Base-by-base conservation (phyloP, 64 coral and sea anemone genomes). In the Exaiptasia diaphana region DNA sequence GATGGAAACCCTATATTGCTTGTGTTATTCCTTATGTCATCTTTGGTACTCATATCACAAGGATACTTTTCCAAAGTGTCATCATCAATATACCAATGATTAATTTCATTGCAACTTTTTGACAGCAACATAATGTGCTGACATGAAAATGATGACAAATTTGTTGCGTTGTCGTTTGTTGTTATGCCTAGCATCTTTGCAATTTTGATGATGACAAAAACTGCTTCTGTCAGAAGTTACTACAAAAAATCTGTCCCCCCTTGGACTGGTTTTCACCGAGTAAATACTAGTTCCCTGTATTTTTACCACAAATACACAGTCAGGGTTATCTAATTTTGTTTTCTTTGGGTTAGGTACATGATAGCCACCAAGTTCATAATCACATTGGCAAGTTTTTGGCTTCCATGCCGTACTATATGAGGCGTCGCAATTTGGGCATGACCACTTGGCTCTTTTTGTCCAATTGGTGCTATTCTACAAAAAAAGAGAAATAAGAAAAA, bases 181-280 rank as follows among this genome's bases (percentile, higher is more conserved):
- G 45, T 26, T 11, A 76, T 14, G 4, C 21, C 44, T 76, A 3
- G 17, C 12, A 0, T 25, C 5, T 53, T 76, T 76, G 31, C 73
- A 76, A 1, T 23, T 54, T 11, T 12, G 21, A 30, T 76, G 46
- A 27, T 76, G 48, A 28, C 44, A 76, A 50, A 76, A 76, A 28
- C 29, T 53, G 7, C 21, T 33, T 32, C 5, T 18, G 2, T 76
- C 0, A n/a, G 25, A n/a, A 0, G 4, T 20, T 4, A 54, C 11
- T 3, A 31, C 73, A 53, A 76, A 76, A 32, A 23, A 76, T 29
- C 73, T 24, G 29, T 76, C 73, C 14, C 73, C 73, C 33, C 73
- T 76, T 1, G 48, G 41, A 20, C 48, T 76, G 1, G 42, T 75
- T 52, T 75, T 75, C 21, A 53, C 44, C 2, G 45, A 53, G 13